Evolutionary conservation across 2,888 invertebrate species (phyloP).

Genomic region (Callosobruchus maculatus): DNA sequence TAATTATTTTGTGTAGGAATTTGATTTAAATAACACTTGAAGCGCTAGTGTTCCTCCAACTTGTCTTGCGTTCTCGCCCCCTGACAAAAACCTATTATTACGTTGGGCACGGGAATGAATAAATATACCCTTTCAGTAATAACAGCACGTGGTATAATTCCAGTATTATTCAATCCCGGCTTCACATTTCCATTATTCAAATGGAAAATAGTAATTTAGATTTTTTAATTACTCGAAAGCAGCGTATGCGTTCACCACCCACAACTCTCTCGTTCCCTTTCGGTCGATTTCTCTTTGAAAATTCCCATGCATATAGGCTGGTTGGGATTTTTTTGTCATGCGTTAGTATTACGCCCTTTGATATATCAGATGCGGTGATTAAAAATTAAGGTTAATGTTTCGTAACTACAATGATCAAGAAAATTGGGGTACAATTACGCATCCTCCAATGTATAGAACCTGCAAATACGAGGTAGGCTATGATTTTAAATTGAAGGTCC

Average conservation of each 20-base stretch:
- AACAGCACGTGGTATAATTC: slow-evolving; percentile 10
- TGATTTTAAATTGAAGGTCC: too few relatives aligned
- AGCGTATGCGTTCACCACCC: not conserved
- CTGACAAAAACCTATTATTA: slow-evolving; percentile 38
- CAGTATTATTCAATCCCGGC: not conserved
- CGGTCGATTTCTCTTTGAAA: not conserved
- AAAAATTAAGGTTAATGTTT: not conserved
- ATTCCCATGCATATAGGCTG: not conserved
- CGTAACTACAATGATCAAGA: not conserved
- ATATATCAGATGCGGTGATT: not conserved
- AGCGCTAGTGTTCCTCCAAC: slow-evolving; percentile 10
- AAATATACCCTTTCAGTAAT: slow-evolving; percentile 41
- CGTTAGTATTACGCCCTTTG: not conserved
- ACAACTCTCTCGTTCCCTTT: not conserved
- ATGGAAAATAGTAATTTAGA: not conserved
- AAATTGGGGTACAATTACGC: too few relatives aligned
- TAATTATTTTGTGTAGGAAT: not conserved
- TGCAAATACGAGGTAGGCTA: too few relatives aligned
- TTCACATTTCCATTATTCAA: not conserved
- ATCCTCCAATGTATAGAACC: too few relatives aligned
- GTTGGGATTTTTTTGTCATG: not conserved
- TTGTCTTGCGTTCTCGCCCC: slow-evolving; percentile 4
- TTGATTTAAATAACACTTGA: not conserved
- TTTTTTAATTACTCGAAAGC: not conserved
- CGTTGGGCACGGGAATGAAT: slow-evolving; percentile 39